Evolutionary conservation across 2,113 vertebrate genomes (phyloP), one percentile per base, ranked within the genome.

Genomic region (Oryzias melastigma): DNA sequence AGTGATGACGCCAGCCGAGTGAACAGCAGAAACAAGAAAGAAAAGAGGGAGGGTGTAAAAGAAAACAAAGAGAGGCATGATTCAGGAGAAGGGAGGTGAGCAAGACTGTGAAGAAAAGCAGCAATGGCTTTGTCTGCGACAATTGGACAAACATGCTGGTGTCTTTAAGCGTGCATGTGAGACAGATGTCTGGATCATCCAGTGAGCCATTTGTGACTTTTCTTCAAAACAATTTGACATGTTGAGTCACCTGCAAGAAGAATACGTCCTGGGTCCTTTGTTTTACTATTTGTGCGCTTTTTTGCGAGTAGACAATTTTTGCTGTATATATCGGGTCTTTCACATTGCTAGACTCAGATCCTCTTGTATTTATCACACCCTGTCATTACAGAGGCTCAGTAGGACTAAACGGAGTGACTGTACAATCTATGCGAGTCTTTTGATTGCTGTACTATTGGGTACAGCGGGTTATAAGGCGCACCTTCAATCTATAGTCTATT

Each of bases 1-100:
- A 86, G 85, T 20, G 46, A 50, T 89, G 88, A 89, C 75, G 81
- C 59, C 58, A 57, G 71, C 65, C 51, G 67, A 82, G 75, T 67
- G 78, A 82, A 57, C 61, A 45, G 50, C 58, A 27, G 45, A n/a
- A 48, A 41, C 61, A 46, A 46, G 54, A 72, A 55, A 43, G 41
- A 55, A 43, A 29, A 52, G 59, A 63, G 62, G 61, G 49, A 65
- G 75, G 62, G 67, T 64, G 44, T n/a, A 1, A 4, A 72, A 35
- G 22, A 63, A 66, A 56, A 85, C 71, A 80, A 84, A 72, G 68
- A 46, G 29, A 61, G 17, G 14, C 29, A 22, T 17, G 16, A 68
- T 73, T 68, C 15, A 60, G 53, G 65, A 65, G 60, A 65, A 57
- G 55, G 70, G 65, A 62, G 61, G 40, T 40, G 71, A 72, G 49